Percentiles rank a stretch among this genome's conserved stretches.
phyloP scores from a whole-genome alignment of 2,113 vertebrate species.

The Ranitomeya variabilis region DNA sequence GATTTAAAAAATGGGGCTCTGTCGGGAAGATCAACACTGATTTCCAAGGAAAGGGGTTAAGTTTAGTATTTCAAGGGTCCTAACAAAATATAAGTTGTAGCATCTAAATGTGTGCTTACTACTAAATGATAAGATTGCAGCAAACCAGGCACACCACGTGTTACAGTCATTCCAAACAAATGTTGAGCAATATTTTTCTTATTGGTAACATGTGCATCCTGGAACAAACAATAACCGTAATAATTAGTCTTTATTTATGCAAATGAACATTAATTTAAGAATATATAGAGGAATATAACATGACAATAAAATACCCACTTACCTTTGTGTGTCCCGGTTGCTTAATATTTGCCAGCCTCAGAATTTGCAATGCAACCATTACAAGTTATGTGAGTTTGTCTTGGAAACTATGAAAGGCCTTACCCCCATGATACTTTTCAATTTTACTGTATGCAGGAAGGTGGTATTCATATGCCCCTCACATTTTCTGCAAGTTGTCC shows the following conservation, averaged over 20 bases:
- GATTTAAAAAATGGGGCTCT: too few species aligned
- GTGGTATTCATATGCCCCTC: slow-evolving; percentile 7
- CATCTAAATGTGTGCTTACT: not conserved
- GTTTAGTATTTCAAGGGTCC: too few species aligned
- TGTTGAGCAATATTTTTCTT: not conserved
- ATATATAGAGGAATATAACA: not conserved
- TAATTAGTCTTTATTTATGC: not conserved
- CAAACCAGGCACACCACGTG: not conserved
- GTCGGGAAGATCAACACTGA: too few species aligned
- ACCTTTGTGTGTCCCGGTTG: slow-evolving; percentile 33
- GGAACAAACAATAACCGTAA: not conserved
- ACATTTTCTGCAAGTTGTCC: slow-evolving; percentile 38
- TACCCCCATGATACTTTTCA: slow-evolving; percentile 30
- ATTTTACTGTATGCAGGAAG: slow-evolving; percentile 4
- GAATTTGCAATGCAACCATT: slow-evolving; percentile 32
- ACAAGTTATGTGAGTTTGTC: not conserved
- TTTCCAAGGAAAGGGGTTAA: too few species aligned
- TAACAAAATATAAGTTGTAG: not conserved
- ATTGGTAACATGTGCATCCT: not conserved
- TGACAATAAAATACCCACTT: not conserved
- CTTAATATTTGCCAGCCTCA: slow-evolving; percentile 5
- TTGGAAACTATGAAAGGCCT: not conserved
- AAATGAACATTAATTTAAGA: too few species aligned
- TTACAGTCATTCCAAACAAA: not conserved
- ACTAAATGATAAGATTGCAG: not conserved